A percentile compares a stretch with the other conserved stretches of the same genome.
These are phyloP conservation scores for Onychomys leucogaster DNA, from an alignment of 2,797 vertebrate species.

Conservation along the genomic window DNA sequence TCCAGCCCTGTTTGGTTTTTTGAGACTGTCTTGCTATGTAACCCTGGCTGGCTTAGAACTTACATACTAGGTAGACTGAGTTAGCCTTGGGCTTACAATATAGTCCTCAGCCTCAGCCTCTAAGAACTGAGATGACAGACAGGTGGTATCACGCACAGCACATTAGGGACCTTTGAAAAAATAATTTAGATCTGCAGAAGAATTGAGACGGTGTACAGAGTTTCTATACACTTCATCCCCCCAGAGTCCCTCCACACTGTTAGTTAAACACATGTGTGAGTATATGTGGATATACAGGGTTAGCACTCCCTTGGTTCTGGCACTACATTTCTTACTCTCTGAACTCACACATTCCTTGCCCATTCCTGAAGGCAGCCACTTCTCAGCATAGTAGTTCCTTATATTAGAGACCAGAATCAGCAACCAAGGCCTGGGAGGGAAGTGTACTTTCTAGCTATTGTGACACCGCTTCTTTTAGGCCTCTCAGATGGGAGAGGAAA, in stretches of 20 bases:
- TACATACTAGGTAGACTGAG: neutral
- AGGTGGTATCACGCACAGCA: neutral
- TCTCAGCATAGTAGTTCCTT: neutral
- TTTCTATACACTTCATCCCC: neutral
- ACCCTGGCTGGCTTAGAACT: neutral
- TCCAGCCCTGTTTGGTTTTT: neutral
- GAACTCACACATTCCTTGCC: neutral
- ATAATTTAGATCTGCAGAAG: constrained; percentile 46
- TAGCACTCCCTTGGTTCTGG: neutral
- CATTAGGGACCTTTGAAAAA: neutral
- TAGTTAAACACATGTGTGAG: neutral
- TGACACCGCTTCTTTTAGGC: neutral
- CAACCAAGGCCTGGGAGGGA: neutral
- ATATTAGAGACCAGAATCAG: neutral
- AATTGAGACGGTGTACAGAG: neutral
- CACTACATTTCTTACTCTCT: neutral
- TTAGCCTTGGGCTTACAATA: neutral
- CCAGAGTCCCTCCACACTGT: neutral
- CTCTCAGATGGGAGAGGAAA: neutral
- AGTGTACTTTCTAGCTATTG: constrained; percentile 10
- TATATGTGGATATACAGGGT: neutral
- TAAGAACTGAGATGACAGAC: neutral
- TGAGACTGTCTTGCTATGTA: neutral
- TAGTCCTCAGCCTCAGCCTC: neutral
- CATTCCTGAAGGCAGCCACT: neutral